Percentiles rank a stretch among this genome's conserved stretches.
phyloP scores from a whole-genome alignment of 2,888 invertebrate species.

The Megalurothrips usitatus region DNA sequence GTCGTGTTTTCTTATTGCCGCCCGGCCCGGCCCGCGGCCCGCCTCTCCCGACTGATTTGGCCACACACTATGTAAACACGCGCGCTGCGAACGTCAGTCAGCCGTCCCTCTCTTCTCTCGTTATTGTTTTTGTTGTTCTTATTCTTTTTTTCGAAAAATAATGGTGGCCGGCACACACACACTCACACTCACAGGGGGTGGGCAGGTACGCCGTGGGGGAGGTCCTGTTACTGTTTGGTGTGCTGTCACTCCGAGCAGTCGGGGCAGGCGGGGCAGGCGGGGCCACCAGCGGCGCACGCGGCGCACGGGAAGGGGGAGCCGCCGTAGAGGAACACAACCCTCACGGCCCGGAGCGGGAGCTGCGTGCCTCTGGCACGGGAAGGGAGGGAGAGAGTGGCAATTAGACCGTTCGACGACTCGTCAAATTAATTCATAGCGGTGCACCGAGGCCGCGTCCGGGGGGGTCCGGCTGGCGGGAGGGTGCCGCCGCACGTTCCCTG shows the following conservation, averaged over 20 bases:
- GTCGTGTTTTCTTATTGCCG: no score
- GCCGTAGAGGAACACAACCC: not conserved
- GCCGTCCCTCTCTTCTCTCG: no score
- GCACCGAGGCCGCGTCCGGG: not conserved
- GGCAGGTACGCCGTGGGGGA: no score
- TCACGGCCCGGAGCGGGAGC: no score
- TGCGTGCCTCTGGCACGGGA: not conserved
- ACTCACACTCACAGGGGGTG: no score
- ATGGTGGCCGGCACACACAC: not conserved
- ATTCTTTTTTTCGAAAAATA: not conserved
- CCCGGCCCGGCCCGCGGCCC: no score
- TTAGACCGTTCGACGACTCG: not conserved
- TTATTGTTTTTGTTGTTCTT: not conserved
- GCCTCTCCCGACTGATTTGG: no score
- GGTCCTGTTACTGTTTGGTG: not conserved
- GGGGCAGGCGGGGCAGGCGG: not conserved
- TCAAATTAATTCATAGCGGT: conserved; percentile 24
- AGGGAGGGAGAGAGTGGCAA: not conserved
- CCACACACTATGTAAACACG: no score
- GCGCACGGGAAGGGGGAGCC: no score
- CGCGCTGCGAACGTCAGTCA: no score
- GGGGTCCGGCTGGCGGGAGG: not conserved
- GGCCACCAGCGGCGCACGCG: not conserved
- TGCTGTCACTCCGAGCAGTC: not conserved
- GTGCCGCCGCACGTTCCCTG: not conserved